phyloP scores from a whole-genome alignment of 2,113 vertebrate genomes.

The Eudorcas thomsonii region DNA sequence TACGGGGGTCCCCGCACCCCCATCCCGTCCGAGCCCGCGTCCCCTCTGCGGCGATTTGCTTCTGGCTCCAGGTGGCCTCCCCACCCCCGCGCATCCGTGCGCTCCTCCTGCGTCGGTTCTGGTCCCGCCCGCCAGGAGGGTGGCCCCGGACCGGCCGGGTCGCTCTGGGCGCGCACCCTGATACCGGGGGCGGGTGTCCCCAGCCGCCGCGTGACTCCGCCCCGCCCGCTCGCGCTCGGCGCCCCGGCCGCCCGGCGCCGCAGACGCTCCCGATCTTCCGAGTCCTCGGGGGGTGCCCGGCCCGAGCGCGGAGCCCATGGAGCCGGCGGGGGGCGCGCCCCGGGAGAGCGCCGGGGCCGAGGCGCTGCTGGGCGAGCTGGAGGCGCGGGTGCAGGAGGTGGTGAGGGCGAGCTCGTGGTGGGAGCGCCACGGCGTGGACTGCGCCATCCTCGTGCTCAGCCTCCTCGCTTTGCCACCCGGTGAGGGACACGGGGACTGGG shows the following conservation, averaged over 20 bases:
- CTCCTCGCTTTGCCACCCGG: conserved; percentile 86
- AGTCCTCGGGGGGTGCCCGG: background rate
- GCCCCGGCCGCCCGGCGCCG: background rate
- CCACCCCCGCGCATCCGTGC: background rate
- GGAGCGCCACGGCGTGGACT: conserved; percentile 90
- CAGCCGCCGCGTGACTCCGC: conserved; percentile 43
- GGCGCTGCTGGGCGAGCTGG: conserved; percentile 89
- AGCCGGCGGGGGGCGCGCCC: background rate
- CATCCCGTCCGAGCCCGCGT: rapidly evolving
- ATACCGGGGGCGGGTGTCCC: background rate
- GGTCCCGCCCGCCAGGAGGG: background rate
- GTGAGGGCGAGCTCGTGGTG: conserved; percentile 93
- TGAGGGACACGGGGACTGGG: conserved; percentile 59
- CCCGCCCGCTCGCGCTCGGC: background rate
- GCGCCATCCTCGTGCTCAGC: conserved; percentile 85
- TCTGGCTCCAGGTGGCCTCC: background rate
- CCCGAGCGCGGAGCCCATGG: background rate
- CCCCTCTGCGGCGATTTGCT: background rate
- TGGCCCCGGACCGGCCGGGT: background rate
- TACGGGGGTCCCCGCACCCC: background rate
- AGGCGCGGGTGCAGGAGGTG: conserved; percentile 83
- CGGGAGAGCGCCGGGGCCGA: conserved; percentile 62
- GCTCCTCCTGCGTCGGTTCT: background rate
- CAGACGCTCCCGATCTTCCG: background rate
- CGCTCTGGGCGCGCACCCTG: background rate